Conservation (phyloP, 1,140 invertebrate genomes). For the Atta cephalotes region DNA sequence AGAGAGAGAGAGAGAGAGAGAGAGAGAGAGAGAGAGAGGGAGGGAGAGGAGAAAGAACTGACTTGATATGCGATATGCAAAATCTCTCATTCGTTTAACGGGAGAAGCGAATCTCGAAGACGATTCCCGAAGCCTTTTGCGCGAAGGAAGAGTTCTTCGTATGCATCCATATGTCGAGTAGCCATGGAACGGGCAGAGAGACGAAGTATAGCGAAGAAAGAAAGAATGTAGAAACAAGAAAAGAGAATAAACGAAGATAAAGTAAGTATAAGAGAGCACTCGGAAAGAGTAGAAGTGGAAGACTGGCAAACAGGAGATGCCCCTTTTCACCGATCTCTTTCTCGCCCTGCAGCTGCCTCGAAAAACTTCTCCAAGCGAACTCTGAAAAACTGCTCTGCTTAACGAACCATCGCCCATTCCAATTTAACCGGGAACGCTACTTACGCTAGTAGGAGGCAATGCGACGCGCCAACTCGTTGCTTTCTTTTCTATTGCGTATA, state of each 20-base stretch:
- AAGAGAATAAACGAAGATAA: constrained; percentile 21
- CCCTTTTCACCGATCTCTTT: constrained; percentile 58
- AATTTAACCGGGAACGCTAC: constrained; percentile 80
- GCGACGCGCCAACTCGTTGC: constrained; percentile 60
- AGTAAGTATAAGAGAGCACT: constrained; percentile 29
- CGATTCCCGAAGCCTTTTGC: constrained; percentile 78
- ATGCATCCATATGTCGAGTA: constrained; percentile 78
- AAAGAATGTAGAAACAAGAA: background rate
- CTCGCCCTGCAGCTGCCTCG: constrained; percentile 74
- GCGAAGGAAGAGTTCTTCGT: constrained; percentile 70
- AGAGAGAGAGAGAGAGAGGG: background rate
- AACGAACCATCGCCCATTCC: constrained; percentile 84
- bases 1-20: background rate
- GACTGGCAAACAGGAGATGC: constrained; percentile 38
- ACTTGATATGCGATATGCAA: constrained; percentile 79
- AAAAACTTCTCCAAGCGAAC: constrained; percentile 76
- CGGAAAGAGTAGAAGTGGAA: constrained; percentile 45
- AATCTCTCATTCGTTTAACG: constrained; percentile 84
- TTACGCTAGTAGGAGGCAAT: constrained; percentile 68
- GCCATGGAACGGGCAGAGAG: constrained; percentile 38
- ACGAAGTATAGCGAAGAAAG: constrained; percentile 13
- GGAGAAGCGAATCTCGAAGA: constrained; percentile 84
- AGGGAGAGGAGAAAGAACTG: background rate
- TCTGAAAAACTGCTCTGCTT: constrained; percentile 83
- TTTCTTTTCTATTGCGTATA: constrained; percentile 10